These are phyloP conservation scores for Nomada goodeniana DNA, from an alignment of 2,888 invertebrate species.

Conservation along the genomic window DNA sequence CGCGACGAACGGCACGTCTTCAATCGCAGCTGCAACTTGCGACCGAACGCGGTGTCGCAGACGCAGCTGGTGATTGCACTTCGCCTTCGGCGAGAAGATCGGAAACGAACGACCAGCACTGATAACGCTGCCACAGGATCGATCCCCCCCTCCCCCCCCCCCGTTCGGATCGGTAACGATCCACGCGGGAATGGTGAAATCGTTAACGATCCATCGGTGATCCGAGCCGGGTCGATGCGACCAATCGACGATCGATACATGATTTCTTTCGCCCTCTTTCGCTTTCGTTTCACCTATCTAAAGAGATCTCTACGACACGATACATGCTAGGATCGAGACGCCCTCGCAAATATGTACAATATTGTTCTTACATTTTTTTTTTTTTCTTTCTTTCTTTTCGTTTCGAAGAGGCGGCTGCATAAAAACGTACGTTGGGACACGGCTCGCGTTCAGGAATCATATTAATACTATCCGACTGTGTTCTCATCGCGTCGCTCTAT, in stretches of 20 bases:
- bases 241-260: slow-evolving; percentile 49
- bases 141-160: slow-evolving; percentile 38
- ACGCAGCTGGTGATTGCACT: slow-evolving; percentile 18
- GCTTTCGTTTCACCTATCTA: slow-evolving; percentile 28
- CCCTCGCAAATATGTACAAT: slow-evolving; percentile 61
- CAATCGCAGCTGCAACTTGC: neutral
- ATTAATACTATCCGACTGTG: slow-evolving; percentile 19
- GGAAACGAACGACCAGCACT: slow-evolving; percentile 19
- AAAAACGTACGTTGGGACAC: slow-evolving; percentile 58
- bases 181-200: neutral
- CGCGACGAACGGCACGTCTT: slow-evolving; percentile 3
- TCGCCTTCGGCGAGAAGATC: slow-evolving; percentile 17
- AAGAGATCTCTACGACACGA: slow-evolving; percentile 59
- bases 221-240: slow-evolving; percentile 60
- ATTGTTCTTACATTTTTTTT: neutral
- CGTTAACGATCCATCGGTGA: slow-evolving; percentile 36
- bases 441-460: slow-evolving; percentile 50
- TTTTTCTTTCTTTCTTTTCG: neutral
- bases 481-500: neutral
- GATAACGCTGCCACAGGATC: slow-evolving; percentile 45
- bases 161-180: slow-evolving; percentile 47
- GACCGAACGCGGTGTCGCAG: neutral
- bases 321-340: slow-evolving; percentile 58
- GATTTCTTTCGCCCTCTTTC: slow-evolving; percentile 8
- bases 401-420: slow-evolving; percentile 50